A percentile compares a stretch with the other conserved stretches of the same genome.
These are phyloP conservation scores for Bungarus multicinctus DNA, from an alignment of 2,113 vertebrate species.

Conservation along the genomic window DNA sequence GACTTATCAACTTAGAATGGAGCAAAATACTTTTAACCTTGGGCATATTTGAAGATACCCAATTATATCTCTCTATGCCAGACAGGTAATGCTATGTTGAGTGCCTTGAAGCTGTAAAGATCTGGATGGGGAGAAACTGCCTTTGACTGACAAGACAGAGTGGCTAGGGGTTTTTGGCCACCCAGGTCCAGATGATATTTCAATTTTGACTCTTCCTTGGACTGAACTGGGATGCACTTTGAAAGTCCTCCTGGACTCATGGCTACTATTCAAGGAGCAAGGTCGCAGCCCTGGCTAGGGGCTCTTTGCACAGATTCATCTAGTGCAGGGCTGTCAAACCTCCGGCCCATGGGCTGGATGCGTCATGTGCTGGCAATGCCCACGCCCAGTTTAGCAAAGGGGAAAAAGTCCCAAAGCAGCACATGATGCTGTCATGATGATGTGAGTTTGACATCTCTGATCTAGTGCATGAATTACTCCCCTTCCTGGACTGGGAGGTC, in stretches of 20 bases:
- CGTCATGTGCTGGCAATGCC: too few species aligned
- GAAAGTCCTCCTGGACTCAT: neutral
- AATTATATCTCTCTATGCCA: neutral
- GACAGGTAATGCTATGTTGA: neutral
- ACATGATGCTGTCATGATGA: too few species aligned
- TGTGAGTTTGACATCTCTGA: too few species aligned
- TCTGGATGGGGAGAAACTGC: neutral
- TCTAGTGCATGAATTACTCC: neutral
- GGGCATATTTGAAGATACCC: neutral
- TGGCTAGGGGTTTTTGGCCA: neutral
- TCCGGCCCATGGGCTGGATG: too few species aligned
- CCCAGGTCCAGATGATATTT: neutral
- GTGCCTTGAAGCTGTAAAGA: neutral
- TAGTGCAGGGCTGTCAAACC: neutral
- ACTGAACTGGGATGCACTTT: neutral
- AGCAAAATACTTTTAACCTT: neutral
- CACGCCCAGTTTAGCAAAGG: too few species aligned
- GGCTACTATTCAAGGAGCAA: neutral
- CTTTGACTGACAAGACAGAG: neutral
- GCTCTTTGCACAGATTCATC: neutral
- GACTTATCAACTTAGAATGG: neutral
- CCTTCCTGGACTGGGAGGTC: neutral
- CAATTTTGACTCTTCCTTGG: neutral
- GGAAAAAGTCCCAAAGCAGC: too few species aligned
- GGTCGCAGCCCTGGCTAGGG: neutral